phyloP scores from a whole-genome alignment of 2,113 vertebrate species.

The Jaculus jaculus region DNA sequence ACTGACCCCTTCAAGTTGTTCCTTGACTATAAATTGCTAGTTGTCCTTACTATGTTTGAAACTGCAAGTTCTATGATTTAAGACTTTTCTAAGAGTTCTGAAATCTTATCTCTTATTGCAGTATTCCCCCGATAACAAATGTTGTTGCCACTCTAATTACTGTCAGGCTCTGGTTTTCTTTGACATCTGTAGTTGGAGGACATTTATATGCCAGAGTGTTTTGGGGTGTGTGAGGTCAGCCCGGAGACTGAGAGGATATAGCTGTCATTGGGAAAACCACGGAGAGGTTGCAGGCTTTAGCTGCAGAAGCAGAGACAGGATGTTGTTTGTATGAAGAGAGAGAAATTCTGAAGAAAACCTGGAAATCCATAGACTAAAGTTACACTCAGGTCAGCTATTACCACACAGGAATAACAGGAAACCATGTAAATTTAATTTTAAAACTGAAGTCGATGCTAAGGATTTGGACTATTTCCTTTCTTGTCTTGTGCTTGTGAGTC shows the following conservation, averaged over 20 bases:
- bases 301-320: not conserved
- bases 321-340: not conserved
- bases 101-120: not conserved
- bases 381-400: not conserved
- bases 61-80: not conserved
- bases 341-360: not conserved
- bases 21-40: not conserved
- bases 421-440: not conserved
- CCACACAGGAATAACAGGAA: not conserved
- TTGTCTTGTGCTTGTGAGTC: not conserved
- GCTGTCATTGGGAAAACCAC: accelerated
- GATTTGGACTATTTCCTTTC: not conserved
- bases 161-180: not conserved
- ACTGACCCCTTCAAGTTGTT: not conserved
- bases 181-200: not conserved
- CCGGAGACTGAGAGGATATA: not conserved
- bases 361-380: not conserved
- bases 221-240: not conserved
- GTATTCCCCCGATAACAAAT: not conserved
- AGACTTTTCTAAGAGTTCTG: not conserved
- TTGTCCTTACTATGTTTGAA: not conserved
- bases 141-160: not conserved
- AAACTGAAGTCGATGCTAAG: not conserved
- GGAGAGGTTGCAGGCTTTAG: not conserved
- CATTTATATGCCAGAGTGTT: not conserved